phyloP scores from a whole-genome alignment of 2,797 vertebrate genomes.

The Eurystomus glaucurus region DNA sequence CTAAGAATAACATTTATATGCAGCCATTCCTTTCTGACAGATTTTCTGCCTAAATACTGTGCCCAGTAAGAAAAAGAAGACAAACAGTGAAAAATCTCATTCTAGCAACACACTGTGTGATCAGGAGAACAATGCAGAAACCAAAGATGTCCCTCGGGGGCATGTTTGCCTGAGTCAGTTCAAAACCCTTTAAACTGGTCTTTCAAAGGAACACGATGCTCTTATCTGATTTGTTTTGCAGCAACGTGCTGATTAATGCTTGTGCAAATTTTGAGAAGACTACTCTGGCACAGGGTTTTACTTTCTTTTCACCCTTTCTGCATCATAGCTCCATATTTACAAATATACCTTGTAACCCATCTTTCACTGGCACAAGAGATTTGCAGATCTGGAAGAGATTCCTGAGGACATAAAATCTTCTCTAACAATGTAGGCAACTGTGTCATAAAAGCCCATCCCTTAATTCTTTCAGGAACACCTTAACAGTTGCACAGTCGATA shows the following conservation, averaged over 20 bases:
- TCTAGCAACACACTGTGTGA: conserved; percentile 56
- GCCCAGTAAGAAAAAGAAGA: conserved; percentile 31
- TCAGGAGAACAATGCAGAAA: conserved; percentile 70
- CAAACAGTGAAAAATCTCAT: conserved; percentile 53
- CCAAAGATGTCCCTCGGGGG: conserved; percentile 70
- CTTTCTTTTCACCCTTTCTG: conserved; percentile 17
- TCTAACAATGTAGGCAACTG: not conserved
- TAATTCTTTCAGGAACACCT: rapidly evolving
- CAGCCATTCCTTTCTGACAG: conserved; percentile 58
- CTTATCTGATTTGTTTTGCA: conserved; percentile 60
- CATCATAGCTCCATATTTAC: not conserved
- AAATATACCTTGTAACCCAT: not conserved
- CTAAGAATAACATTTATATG: conserved; percentile 58
- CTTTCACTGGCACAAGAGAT: not conserved
- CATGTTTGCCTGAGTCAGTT: conserved; percentile 62
- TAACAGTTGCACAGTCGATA: not conserved
- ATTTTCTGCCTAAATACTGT: conserved; percentile 43
- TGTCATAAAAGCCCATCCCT: not conserved
- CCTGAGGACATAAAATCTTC: not conserved
- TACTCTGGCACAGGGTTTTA: not conserved
- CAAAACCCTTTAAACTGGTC: conserved; percentile 69
- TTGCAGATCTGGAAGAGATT: not conserved
- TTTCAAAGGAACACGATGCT: conserved; percentile 70
- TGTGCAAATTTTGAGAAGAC: conserved; percentile 33
- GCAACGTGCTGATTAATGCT: conserved; percentile 39